Conservation (phyloP, 2,113 vertebrate species). For the Vicugna pacos region DNA sequence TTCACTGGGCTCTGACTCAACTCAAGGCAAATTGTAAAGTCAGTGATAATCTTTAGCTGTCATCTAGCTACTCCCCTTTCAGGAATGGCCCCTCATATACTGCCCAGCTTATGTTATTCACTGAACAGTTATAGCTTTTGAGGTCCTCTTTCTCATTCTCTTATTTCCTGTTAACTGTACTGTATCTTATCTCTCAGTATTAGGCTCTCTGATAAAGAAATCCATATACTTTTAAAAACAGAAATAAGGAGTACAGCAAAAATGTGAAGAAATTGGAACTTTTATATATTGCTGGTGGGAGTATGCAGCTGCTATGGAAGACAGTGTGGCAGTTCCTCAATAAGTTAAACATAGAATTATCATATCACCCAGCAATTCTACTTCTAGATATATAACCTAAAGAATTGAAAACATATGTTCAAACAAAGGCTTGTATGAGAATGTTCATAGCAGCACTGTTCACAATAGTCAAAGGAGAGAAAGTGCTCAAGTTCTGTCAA, state of each 20-base stretch:
- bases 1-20: not conserved
- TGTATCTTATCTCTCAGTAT: not conserved
- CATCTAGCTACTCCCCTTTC: not conserved
- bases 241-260: not conserved
- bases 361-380: not conserved
- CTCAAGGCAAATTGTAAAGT: not conserved
- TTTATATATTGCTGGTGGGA: not conserved
- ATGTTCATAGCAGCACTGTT: not conserved
- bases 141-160: not conserved
- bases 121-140: not conserved
- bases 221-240: not conserved
- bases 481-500: not conserved
- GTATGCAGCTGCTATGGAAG: not conserved
- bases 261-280: not conserved
- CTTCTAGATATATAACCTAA: not conserved
- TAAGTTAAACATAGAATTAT: conserved; percentile 12
- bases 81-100: not conserved
- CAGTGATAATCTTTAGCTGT: not conserved
- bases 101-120: not conserved
- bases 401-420: not conserved
- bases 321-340: not conserved
- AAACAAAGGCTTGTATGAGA: conserved; percentile 9
- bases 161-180: not conserved
- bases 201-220: conserved; percentile 25
- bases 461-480: not conserved